phyloP scores from a whole-genome alignment of 2,113 vertebrate genomes.

The Leptobrachium leishanense region DNA sequence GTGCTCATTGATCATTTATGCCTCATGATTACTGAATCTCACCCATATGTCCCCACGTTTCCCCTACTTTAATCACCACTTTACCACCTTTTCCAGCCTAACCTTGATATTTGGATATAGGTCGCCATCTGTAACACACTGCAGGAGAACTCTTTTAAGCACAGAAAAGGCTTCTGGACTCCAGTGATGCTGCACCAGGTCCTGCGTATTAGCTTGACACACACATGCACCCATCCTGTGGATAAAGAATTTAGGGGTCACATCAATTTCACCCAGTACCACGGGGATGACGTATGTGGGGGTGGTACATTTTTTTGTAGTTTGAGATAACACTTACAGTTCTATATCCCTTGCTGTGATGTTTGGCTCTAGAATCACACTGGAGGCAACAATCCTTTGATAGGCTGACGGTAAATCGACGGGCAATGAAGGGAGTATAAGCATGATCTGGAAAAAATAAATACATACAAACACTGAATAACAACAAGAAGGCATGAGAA shows the following conservation, averaged over 20 bases:
- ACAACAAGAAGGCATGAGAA: not conserved
- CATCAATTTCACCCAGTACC: not conserved
- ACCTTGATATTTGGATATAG: slow-evolving; percentile 67
- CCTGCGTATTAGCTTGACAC: slow-evolving; percentile 62
- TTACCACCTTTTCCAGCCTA: not conserved
- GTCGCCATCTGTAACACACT: slow-evolving; percentile 58
- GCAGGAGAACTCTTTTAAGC: slow-evolving; percentile 63
- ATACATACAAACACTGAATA: not conserved
- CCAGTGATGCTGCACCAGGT: slow-evolving; percentile 61
- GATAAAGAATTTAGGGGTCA: not conserved
- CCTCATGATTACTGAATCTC: too few species aligned
- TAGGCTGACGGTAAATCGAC: not conserved
- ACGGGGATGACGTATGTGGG: not conserved
- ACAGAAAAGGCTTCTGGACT: slow-evolving; percentile 54
- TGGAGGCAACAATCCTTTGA: not conserved
- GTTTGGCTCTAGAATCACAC: not conserved
- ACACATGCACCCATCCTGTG: slow-evolving; percentile 65
- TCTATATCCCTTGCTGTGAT: slow-evolving; percentile 4
- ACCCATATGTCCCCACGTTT: not conserved
- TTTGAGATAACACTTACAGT: not conserved
- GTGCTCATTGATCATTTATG: too few species aligned
- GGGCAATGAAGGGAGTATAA: not conserved
- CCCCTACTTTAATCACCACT: not conserved
- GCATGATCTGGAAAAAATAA: not conserved
- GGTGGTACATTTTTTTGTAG: not conserved